Base-by-base conservation (phyloP, 2,888 invertebrate genomes). In the Oligia fasciuncula region DNA sequence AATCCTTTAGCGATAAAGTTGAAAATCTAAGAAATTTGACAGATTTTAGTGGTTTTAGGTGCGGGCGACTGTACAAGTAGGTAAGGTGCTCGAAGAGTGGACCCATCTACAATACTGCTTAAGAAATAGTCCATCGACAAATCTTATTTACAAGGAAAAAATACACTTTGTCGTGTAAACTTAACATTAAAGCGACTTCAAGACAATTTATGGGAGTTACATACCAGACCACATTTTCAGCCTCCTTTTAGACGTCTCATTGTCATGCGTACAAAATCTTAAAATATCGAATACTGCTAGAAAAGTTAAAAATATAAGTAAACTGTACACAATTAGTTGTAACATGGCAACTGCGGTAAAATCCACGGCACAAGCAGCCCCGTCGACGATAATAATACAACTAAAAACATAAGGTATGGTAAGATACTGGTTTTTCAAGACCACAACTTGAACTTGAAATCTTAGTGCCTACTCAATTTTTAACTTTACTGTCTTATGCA, bases 261-360 rank as follows among this genome's bases (percentile, higher is more conserved):
- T 90, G n/a, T 90, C 89, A 49, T 79, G 79, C 23, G 88, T 81
- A 70, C 92, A 94, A 46, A 91, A 85, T 74, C 92, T 89, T 51
- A 93, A 75, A 11, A 92, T 60, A 78, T 94, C 94, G n/a, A 93
- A 89, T 40, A 93, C 63, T 0, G 94, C 93, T 72, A 94, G 78
- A 43, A 93, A 71, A 13, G 92, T 91, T 77, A 94, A 73, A 51
- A 93, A 90, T 57, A 92, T 85, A 62, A 94, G 81, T 69, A 94
- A 87, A 86, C 90, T 87, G 79, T 90, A 93, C 35, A 94, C 87
- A 23, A 94, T 90, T 65, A 94, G 80, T 81, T 91, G 91, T 63
- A 94, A 85, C 94, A 95, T 94, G 49, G 81, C 74, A 72, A 74
- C 80, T 62, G 73, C 79, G 29, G 49, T 23, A 54, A 74, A 80